These are phyloP conservation scores for Eupithecia dodoneata DNA, from an alignment of 2,888 invertebrate species.

Conservation along the genomic window DNA sequence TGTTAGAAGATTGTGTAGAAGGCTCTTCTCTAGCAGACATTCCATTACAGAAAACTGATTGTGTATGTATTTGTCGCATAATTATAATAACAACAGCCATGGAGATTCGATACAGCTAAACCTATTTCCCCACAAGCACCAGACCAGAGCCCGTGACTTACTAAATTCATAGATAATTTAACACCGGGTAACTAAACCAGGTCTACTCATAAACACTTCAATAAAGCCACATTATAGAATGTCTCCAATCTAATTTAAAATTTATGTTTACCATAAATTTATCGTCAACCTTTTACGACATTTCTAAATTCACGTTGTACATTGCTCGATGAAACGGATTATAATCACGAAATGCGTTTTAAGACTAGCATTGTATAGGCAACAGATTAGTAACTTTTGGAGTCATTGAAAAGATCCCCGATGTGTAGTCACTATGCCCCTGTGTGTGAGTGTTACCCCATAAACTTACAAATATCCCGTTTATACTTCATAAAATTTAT, in stretches of 20 bases:
- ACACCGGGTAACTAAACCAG: slow-evolving; percentile 23
- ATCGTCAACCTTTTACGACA: slow-evolving; percentile 48
- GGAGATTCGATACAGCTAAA: not conserved
- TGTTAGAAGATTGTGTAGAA: too few relatives aligned
- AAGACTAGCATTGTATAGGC: slow-evolving; percentile 30
- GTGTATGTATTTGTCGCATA: not conserved
- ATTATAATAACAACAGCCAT: not conserved
- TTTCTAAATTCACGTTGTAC: slow-evolving; percentile 16
- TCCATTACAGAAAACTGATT: too few relatives aligned
- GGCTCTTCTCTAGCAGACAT: too few relatives aligned
- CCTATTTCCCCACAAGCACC: not conserved
- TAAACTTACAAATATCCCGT: slow-evolving; percentile 77
- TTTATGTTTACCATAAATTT: slow-evolving; percentile 73
- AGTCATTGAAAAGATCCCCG: slow-evolving; percentile 39
- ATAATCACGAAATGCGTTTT: slow-evolving; percentile 11
- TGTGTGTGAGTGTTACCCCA: slow-evolving; percentile 64
- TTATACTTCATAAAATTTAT: slow-evolving; percentile 83
- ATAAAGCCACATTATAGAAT: slow-evolving; percentile 78
- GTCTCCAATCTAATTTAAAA: slow-evolving; percentile 78
- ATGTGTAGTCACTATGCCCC: slow-evolving; percentile 56
- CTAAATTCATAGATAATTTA: slow-evolving; percentile 16
- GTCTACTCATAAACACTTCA: slow-evolving; percentile 72
- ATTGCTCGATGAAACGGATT: slow-evolving; percentile 31
- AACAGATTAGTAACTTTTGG: slow-evolving; percentile 25
- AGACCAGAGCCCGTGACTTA: not conserved